A percentile compares a stretch with the other conserved stretches of the same genome.
Evolutionary conservation across 2,113 vertebrate species (phyloP).

Genomic region (Spea bombifrons): DNA sequence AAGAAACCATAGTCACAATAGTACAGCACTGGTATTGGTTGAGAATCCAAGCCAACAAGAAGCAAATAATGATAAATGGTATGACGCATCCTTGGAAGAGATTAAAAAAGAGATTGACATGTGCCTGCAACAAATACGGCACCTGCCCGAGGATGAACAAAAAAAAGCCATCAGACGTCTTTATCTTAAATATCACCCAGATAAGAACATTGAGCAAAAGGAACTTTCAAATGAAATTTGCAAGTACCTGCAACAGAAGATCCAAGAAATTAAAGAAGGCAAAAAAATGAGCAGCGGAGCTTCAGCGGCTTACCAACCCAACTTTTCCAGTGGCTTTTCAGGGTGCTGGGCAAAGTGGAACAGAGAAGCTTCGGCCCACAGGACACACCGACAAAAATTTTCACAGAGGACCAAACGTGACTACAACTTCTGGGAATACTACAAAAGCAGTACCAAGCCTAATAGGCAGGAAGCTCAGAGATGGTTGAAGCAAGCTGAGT

Average conservation of each 20-base stretch:
- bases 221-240: slow-evolving; percentile 60
- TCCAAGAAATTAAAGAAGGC: slow-evolving; percentile 54
- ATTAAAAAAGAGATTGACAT: slow-evolving; percentile 70
- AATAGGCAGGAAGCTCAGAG: slow-evolving; percentile 66
- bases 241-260: slow-evolving; percentile 64
- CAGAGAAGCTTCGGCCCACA: slow-evolving; percentile 63
- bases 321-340: slow-evolving; percentile 18
- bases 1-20: slow-evolving; percentile 45
- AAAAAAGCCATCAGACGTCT: slow-evolving; percentile 67
- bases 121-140: slow-evolving; percentile 64
- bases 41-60: slow-evolving; percentile 1
- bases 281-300: background rate
- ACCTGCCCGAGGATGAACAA: slow-evolving; percentile 59
- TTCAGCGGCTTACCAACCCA: background rate
- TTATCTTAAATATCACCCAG: slow-evolving; percentile 73
- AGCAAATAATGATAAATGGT: slow-evolving; percentile 28
- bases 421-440: slow-evolving; percentile 65
- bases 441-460: slow-evolving; percentile 50
- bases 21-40: slow-evolving; percentile 41
- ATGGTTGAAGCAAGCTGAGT: slow-evolving; percentile 71
- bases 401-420: slow-evolving; percentile 14
- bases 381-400: slow-evolving; percentile 54
- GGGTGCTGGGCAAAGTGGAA: slow-evolving; percentile 64
- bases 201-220: slow-evolving; percentile 66
- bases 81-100: slow-evolving; percentile 58